A percentile compares a stretch with the other conserved stretches of the same genome.
Conservation (phyloP, 2,888 invertebrate species). For the Lypha dubia region DNA sequence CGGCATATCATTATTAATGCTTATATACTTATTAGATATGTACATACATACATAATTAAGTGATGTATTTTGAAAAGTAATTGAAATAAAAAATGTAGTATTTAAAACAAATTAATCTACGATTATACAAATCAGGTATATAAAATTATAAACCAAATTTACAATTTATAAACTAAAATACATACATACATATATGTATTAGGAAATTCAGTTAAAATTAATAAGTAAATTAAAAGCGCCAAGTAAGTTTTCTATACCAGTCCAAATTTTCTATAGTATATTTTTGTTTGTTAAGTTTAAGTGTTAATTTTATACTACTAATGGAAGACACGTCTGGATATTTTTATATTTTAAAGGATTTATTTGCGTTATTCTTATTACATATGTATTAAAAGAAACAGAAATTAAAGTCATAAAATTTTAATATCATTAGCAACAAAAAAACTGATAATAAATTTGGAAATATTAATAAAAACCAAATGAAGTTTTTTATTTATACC, state of each 20-base stretch:
- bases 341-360: background rate
- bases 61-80: background rate
- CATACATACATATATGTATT: background rate
- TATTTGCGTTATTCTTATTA: constrained; percentile 32
- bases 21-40: too few species aligned
- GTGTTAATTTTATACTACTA: constrained; percentile 54
- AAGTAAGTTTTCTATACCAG: background rate
- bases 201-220: constrained; percentile 5
- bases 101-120: background rate
- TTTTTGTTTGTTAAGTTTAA: constrained; percentile 54
- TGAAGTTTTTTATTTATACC: background rate
- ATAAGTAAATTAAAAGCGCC: background rate
- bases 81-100: background rate
- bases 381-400: background rate
- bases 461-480: constrained; percentile 4
- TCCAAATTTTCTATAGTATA: constrained; percentile 2
- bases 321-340: constrained; percentile 33
- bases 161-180: constrained; percentile 25
- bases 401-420: background rate
- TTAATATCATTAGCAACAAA: background rate
- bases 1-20: background rate
- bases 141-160: constrained; percentile 16
- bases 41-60: background rate
- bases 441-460: constrained; percentile 11
- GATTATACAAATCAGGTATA: background rate